Base-by-base conservation (phyloP, 1,140 invertebrate genomes). In the Apis cerana region DNA sequence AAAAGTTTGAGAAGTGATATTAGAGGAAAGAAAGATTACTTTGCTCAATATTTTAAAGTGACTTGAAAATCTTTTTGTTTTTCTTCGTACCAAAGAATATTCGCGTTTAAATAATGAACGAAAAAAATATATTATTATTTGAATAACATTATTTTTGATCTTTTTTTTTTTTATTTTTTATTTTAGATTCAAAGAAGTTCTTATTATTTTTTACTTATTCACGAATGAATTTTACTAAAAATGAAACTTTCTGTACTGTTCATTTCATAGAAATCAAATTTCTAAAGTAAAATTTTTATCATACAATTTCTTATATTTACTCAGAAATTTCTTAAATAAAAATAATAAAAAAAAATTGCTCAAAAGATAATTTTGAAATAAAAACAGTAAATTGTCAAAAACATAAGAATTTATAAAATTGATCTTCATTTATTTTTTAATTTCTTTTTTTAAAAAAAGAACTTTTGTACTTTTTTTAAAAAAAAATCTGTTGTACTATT, bases 11-110 rank as follows among this genome's bases (percentile, higher is more conserved):
- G 9, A 50, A 33, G 50, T 72, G 69, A 64, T 74, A 48, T 76
- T 64, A 33, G 17, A 27, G 17, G 52, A 33, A 56, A 71, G 64
- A n/a, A 54, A 56, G 50, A 54, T 13, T 71, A 71, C 23, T 56
- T 54, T 71, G 69, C 69, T 71, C 69, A 71, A 54, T 71, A 10
- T 19, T 56, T 56, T 43, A 48, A 48, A 19, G 19, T 50, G 43
- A 71, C 21, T 48, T 11, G 0, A 62, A 43, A 17, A 9, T 23
- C 17, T 21, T 68, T 43, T 65, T 43, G 33, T 3, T 56, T 50
- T 54, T 17, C 61, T 43, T 67, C 33, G 27, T 75, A 75, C 71
- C 79, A 81, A 81, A 81, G 79, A 75, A 48, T 67, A 56, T 61
- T 69, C 33, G 12, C 33, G 12, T 11, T n/a, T 54, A 19, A 27